Percentiles rank a stretch among this genome's conserved stretches.
Conservation (phyloP, 2,888 invertebrate genomes). For the Netelia melanura region DNA sequence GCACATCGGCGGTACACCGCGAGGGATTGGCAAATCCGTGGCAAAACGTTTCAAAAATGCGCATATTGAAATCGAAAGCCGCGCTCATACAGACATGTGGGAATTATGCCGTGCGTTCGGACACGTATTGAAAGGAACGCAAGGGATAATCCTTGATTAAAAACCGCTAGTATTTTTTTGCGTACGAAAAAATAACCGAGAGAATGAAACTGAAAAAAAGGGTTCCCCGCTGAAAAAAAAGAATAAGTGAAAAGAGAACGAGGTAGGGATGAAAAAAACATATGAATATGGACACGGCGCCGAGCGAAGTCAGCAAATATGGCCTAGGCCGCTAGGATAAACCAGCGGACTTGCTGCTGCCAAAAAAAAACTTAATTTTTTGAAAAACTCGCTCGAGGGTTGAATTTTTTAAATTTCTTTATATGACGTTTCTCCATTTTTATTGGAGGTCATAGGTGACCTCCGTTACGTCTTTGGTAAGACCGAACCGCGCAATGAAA, state of each 20-base stretch:
- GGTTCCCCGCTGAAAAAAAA: constrained; percentile 4
- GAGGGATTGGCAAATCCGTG: constrained; percentile 49
- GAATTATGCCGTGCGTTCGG: constrained; percentile 7
- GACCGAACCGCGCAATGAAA: no score
- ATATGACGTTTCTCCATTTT: no score
- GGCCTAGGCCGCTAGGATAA: background rate
- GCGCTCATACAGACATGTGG: background rate
- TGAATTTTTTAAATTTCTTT: no score
- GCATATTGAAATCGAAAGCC: constrained; percentile 60
- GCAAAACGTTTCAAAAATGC: constrained; percentile 61
- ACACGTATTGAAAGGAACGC: constrained; percentile 30
- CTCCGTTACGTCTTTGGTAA: no score
- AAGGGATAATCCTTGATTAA: constrained; percentile 82
- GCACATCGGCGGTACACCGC: constrained; percentile 16
- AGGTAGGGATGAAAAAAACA: background rate
- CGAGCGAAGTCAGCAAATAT: constrained; percentile 12
- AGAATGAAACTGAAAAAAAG: constrained; percentile 5
- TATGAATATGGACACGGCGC: constrained; percentile 20
- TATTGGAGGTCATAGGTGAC: no score
- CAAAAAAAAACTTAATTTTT: no score
- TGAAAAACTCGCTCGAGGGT: no score
- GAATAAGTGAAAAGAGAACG: background rate
- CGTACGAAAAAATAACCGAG: constrained; percentile 33
- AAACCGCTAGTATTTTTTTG: constrained; percentile 75
- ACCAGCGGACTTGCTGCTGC: no score